Conservation (phyloP, 1,140 invertebrate genomes). For the Anthonomus grandis region DNA sequence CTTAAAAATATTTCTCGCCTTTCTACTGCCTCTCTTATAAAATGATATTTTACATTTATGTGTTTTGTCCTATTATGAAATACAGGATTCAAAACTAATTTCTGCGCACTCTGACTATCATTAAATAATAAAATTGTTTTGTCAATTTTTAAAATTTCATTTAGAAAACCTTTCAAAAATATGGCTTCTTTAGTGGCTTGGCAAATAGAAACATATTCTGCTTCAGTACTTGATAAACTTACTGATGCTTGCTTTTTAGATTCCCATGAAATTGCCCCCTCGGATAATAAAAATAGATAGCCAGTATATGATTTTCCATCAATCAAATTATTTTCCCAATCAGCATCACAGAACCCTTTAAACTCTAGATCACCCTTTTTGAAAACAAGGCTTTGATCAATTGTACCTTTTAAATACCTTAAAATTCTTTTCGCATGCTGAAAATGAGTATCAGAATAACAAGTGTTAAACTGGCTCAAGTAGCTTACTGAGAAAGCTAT, state of each 20-base stretch:
- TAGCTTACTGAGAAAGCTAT: constrained; percentile 49
- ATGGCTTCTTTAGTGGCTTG: constrained; percentile 26
- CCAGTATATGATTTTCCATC: constrained; percentile 41
- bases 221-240: constrained; percentile 43
- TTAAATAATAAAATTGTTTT: not conserved
- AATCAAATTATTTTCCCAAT: constrained; percentile 21
- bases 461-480: constrained; percentile 45
- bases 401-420: constrained; percentile 48
- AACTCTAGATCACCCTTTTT: constrained; percentile 24
- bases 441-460: constrained; percentile 42
- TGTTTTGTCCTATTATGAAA: constrained; percentile 47
- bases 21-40: constrained; percentile 31
- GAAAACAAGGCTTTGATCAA: constrained; percentile 6
- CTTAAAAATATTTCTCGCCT: constrained; percentile 23
- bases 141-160: not conserved
- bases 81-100: constrained; percentile 39
- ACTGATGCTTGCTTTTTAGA: constrained; percentile 39
- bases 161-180: constrained; percentile 9
- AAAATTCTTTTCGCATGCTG: constrained; percentile 46
- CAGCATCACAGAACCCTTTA: constrained; percentile 36
- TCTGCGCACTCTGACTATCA: constrained; percentile 15
- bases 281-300: constrained; percentile 35
- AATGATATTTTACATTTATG: constrained; percentile 47
- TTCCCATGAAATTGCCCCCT: constrained; percentile 37
- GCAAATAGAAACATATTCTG: constrained; percentile 43